Conservation (phyloP, 2,797 vertebrate genomes). For the Paguma larvata region DNA sequence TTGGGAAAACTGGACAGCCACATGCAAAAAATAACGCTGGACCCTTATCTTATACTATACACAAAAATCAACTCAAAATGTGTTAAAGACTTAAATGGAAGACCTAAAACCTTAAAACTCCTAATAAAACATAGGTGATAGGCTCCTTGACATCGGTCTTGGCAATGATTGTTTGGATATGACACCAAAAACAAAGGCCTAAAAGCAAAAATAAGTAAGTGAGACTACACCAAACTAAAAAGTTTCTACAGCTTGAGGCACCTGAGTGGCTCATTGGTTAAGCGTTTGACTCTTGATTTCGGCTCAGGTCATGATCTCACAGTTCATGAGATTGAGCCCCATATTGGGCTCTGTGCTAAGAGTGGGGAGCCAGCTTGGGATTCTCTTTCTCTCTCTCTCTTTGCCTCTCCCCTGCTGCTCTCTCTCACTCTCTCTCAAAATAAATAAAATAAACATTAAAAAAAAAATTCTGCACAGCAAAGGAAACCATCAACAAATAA, state of each 20-base stretch:
- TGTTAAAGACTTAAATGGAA: not conserved
- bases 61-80: not conserved
- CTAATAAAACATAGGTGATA: not conserved
- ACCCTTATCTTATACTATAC: not conserved
- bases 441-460: too few relatives aligned
- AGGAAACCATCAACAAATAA: not conserved
- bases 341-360: too few relatives aligned
- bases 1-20: not conserved
- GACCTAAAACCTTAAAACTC: not conserved
- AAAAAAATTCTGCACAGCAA: not conserved
- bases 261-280: too few relatives aligned
- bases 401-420: too few relatives aligned
- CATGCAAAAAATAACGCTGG: not conserved
- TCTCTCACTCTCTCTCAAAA: too few relatives aligned
- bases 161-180: not conserved
- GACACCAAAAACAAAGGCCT: not conserved
- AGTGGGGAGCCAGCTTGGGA: too few relatives aligned
- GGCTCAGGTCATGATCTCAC: too few relatives aligned
- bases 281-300: too few relatives aligned
- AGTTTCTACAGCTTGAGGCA: not conserved
- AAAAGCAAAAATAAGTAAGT: not conserved
- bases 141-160: not conserved
- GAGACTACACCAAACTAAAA: not conserved
- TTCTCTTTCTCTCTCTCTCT: too few relatives aligned
- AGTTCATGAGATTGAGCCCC: too few relatives aligned